These are phyloP conservation scores for Physocephala rufipes DNA, from an alignment of 2,888 invertebrate genomes.

Conservation along the genomic window DNA sequence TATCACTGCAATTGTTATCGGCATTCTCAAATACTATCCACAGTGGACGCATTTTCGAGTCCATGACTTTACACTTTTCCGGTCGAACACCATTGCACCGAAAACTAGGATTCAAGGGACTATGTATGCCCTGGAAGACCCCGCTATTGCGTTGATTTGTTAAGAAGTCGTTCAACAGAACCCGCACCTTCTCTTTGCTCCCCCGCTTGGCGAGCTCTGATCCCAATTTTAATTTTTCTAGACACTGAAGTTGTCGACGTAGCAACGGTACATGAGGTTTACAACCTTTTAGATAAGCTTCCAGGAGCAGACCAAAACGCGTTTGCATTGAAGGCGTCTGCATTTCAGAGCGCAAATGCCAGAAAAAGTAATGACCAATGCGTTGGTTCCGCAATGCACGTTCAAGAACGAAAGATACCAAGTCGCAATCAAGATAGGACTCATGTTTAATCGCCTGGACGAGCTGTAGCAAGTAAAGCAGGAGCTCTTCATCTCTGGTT, in stretches of 20 bases:
- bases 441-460: slow-evolving; percentile 96
- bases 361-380: slow-evolving; percentile 93
- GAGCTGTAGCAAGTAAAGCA: slow-evolving; percentile 90
- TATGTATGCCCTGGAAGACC: slow-evolving; percentile 77
- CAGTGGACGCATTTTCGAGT: slow-evolving; percentile 93
- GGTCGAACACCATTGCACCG: slow-evolving; percentile 79
- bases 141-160: slow-evolving; percentile 77
- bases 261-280: slow-evolving; percentile 84
- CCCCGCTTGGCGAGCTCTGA: slow-evolving; percentile 77
- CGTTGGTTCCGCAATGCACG: slow-evolving; percentile 88
- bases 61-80: slow-evolving; percentile 88
- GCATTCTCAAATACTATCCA: slow-evolving; percentile 89
- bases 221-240: slow-evolving; percentile 78
- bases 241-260: slow-evolving; percentile 77
- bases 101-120: slow-evolving; percentile 87
- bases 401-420: slow-evolving; percentile 85
- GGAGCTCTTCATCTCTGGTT: slow-evolving; percentile 84
- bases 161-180: slow-evolving; percentile 76
- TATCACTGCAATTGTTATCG: slow-evolving; percentile 83
- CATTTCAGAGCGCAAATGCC: slow-evolving; percentile 97
- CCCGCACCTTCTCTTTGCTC: slow-evolving; percentile 80
- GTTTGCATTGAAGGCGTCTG: slow-evolving; percentile 88
- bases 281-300: slow-evolving; percentile 90
- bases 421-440: slow-evolving; percentile 87
- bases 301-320: slow-evolving; percentile 88